Base-by-base conservation (phyloP, 2,113 vertebrate species). In the Dolichotis patagonum region DNA sequence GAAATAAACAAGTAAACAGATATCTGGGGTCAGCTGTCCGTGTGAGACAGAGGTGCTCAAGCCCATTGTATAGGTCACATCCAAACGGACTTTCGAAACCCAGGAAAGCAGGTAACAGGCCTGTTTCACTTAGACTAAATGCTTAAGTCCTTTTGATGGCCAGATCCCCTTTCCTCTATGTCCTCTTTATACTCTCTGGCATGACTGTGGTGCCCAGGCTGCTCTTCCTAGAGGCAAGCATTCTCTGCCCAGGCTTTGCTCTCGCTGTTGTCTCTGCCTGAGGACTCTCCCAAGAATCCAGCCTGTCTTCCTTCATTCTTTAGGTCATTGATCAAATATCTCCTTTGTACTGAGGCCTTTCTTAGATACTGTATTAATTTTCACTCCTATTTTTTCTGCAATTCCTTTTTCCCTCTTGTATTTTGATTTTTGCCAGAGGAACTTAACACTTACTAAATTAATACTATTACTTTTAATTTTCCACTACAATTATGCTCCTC, bases 1-100 rank as follows among this genome's bases (percentile, higher is more conserved):
- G 75, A 96, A 89, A 78, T 56, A n/a, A 85, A 73, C 63, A 17
- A 89, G 69, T 65, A 54, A 63, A 8, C 46, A 88, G 71, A 88
- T 9, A 43, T 83, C 62, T 93, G 13, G 67, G 28, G 1, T 62
- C 56, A 60, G 24, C 87, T 88, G 1, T 16, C 30, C 67, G 41
- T 65, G 16, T 86, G 12, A 13, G 43, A 94, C 80, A 65, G 73
- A 87, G 43, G 49, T 75, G 11, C 7, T 17, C 80, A 78, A 73
- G 46, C 22, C 26, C 46, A 65, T 22, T 58, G 46, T 91, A 75
- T 1, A 43, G 2, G 35, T 89, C 30, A 75, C 52, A 19, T 43
- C 73, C 52, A 38, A 35, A 58, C 4, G 41, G 32, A 93, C 16
- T 82, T 78, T 43, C 35, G 71, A 83, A 86, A 69, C 24, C 5